Base-by-base conservation (phyloP, 2,797 vertebrate genomes). In the Scomberomorus guttatus region DNA sequence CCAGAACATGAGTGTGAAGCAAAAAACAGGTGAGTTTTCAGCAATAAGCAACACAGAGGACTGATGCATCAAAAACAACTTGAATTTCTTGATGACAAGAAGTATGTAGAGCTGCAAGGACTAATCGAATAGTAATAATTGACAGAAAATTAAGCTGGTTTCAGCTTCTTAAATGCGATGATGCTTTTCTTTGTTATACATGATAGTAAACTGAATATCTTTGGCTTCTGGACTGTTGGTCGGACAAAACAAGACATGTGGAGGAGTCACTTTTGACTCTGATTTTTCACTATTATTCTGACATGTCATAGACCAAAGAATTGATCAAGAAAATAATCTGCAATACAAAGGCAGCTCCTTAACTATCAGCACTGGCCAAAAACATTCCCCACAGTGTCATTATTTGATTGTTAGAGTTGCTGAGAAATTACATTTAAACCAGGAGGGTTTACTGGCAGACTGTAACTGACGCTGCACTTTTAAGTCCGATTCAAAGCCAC, bases 391-490 rank as follows among this genome's bases (percentile, higher is more conserved):
- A 27, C 1, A 25, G 25, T 42, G 29, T 14, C 22, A 2, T 0
- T 54, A 7, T 48, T n/a, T 69, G 44, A 50, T 50, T 24, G 44
- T 57, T 39, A 51, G 25, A 75, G 54, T 13, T 44, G 15, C 39
- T 68, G 58, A 67, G 15, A 39, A 44, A 56, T 39, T 37, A 14
- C 18, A 34, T 60, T 54, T 27, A n/a, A 59, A n/a, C 27, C 44
- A 46, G 14, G 12, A 60, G 6, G 52, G 17, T 74, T 69, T 12
- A 7, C 42, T 50, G 29, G 25, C 72, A 64, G 25, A 51, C 42
- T 54, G 22, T 10, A 22, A 58, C 50, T 64, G 50, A 2, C 61
- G n/a, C 37, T 44, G 14, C 25, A 44, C 59, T 42, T 42, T 67
- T 12, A 48, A 48, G 6, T 9, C 7, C 3, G 13, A 25, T 22